Evolutionary conservation across 2,888 invertebrate species (phyloP), one percentile per base, ranked within the genome.

Genomic region (Geotrupes spiniger): DNA sequence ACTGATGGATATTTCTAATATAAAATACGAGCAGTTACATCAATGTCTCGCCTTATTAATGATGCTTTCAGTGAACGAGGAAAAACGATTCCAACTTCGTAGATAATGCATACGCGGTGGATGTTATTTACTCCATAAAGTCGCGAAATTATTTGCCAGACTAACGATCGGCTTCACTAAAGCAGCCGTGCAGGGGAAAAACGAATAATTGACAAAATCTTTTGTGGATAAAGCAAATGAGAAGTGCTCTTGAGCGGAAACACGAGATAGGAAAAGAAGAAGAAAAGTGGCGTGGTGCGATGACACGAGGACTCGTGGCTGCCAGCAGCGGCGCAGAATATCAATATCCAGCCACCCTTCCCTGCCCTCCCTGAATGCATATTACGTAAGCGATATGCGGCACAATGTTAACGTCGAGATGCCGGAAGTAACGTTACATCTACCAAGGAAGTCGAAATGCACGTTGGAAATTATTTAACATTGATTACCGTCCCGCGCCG

Each of bases 381-480:
- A 21, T 21, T 21, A 21, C 6, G 21, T 21, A 33, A 10, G 33
- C 33, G 15, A 33, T 33, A 33, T 33, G 33, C 14, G 33, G 33
- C 12, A 14, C 33, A 15, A 33, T 15, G 33, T 33, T 33, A 33
- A 33, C 33, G 33, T 12, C 31, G 37, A 38, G 37, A 38, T 39
- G 45, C 45, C 39, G 45, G 45, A 45, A 45, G 38, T 38, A 38
- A 36, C 37, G 38, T 36, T 36, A 29, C 37, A 45, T 17, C 38
- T 36, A 25, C 45, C 21, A 38, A 21, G 28, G 38, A 45, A 45
- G 45, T 37, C 45, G 37, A 28, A 27, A 37, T 38, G 25, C 29
- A 45, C 38, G 38, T 45, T 37, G 28, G 45, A 45, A 38, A 45
- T 45, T 45, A 45, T 45, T 45, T 37, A 28, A 29, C 28, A 45